Base-by-base conservation (phyloP, 2,888 invertebrate species). In the Lepidocyrtoides sp. region DNA sequence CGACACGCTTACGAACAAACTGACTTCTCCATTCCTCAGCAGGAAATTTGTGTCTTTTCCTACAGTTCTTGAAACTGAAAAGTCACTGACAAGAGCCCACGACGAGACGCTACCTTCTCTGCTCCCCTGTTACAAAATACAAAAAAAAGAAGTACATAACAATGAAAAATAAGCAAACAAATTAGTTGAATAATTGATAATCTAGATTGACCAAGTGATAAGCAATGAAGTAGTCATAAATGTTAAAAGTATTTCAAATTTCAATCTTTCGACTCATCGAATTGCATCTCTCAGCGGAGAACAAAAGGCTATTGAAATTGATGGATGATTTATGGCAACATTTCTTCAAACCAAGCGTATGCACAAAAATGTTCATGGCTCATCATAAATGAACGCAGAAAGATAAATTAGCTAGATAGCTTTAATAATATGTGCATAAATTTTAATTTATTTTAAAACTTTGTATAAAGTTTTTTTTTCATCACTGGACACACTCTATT, bases 41-140 rank as follows among this genome's bases (percentile, higher is more conserved):
- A 99, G 98, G 95, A 99, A 99, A 89, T 97, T 97, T 72, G 97
- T 97, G 85, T 97, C 97, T 94, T 98, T 97, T 0, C 97, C 96
- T 23, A 99, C 96, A 0, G 98, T 97, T 7, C 99, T 96, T 0
- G 99, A 98, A 0, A 99, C 96, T 36, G 98, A 96, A 94, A 98
- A 98, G 94, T 99, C 99, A 94, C 99, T 99, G 93, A 99, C 97
- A 75, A 99, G 96, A 1, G 99, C 98, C 99, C 99, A 99, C 54
- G 98, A 98, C 95, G 99, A 99, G n/a, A 98, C 96, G 51, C 91
- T 92, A 14, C 92, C 93, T 89, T 93, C 93, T 66, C 93, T 90
- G 77, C 91, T 93, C n/a, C 91, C 93, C 94, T 94, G 90, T 66
- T 63, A 84, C 2, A 36, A 66, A 26, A 23, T n/a, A 63, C 60